Evolutionary conservation across 2,113 vertebrate genomes (phyloP), one percentile per base, ranked within the genome.

Genomic region (Pteruthius melanotis): DNA sequence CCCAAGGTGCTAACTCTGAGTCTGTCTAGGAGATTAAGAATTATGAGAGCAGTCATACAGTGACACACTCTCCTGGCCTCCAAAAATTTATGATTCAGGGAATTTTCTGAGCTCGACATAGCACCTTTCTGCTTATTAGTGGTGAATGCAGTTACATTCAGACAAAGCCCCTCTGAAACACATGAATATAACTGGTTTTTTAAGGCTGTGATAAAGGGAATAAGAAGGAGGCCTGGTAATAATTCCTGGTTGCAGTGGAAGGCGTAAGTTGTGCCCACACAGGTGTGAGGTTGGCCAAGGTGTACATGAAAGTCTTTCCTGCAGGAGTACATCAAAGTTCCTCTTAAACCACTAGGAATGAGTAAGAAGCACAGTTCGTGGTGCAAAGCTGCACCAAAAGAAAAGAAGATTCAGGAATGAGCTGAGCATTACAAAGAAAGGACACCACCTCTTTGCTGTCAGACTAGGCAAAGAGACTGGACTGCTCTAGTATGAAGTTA

Each of bases 351-450:
- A 12, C 31, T 27, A 45, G 14, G n/a, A 56, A 33, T 57, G 26
- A 80, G 27, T 72, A 52, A 37, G 44, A 52, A 79, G 20, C 37
- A 80, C 0, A 2, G 71, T 21, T 85, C 0, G 0, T 60, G 49
- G 31, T 87, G 40, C 78, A 69, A 26, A 68, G n/a, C 84, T 94
- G n/a, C 49, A 9, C 17, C 53, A 52, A 72, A 83, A 76, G n/a
- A 70, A 75, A 24, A 82, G 26, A 37, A 15, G 5, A 3, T 59
- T 85, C 14, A 59, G n/a, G 37, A 64, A 33, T 85, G 47, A 54
- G 39, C 28, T 63, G 40, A 49, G 44, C 31, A 22, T 37, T 44
- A 10, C 53, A 37, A 71, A 44, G 37, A 52, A 64, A 31, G 39
- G 24, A 42, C n/a, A 79, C 37, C 19, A 10, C 20, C 12, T 84